These are phyloP conservation scores for Fringilla coelebs DNA, from an alignment of 2,797 vertebrate genomes.

Conservation along the genomic window DNA sequence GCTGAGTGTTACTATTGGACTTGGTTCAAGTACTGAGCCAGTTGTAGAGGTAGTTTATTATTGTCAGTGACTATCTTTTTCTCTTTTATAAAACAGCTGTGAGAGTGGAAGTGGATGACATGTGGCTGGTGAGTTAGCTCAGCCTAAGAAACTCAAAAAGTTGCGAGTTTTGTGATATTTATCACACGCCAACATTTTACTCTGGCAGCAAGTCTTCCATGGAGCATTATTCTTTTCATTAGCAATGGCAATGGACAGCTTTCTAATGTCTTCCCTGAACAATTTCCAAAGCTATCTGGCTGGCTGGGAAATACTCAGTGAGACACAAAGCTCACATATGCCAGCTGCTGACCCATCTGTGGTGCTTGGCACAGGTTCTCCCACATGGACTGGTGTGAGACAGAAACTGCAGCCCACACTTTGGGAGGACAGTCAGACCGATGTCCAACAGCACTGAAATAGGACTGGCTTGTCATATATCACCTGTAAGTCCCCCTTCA, in stretches of 20 bases:
- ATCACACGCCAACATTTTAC: neutral
- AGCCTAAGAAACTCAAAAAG: neutral
- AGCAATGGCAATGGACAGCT: constrained; percentile 16
- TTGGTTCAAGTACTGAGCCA: neutral
- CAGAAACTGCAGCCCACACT: neutral
- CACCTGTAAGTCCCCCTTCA: neutral
- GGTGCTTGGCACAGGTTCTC: neutral
- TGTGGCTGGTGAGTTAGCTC: neutral
- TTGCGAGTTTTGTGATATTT: constrained; percentile 9
- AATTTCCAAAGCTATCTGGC: neutral
- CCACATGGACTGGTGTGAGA: neutral
- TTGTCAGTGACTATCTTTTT: neutral
- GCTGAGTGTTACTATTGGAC: neutral
- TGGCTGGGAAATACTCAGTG: neutral
- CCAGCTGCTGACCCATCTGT: constrained; percentile 32
- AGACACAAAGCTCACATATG: neutral
- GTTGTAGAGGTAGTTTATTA: neutral
- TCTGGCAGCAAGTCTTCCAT: neutral
- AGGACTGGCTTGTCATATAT: neutral
- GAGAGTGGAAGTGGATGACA: neutral
- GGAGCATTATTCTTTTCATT: neutral
- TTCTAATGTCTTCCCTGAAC: constrained; percentile 1
- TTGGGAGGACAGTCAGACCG: neutral
- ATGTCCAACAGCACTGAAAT: neutral
- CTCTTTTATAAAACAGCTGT: neutral